Evolutionary conservation across 1,140 invertebrate genomes (phyloP).

Genomic region (Lepeophtheirus salmonis): DNA sequence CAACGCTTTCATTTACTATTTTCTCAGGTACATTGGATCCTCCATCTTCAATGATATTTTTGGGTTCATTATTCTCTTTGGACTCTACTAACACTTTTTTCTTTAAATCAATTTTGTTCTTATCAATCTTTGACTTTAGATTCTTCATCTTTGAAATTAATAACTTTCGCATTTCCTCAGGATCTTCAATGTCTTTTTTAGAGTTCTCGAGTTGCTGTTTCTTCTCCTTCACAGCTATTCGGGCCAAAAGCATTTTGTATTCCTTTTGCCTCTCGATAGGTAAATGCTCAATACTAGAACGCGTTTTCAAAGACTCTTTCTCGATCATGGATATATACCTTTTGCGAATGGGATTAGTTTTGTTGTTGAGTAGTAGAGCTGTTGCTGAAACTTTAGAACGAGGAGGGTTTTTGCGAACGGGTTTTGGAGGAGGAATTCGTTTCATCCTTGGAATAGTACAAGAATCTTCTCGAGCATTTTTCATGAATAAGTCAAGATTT

Average conservation of each 20-base stretch:
- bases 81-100: neutral
- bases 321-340: neutral
- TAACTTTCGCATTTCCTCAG: neutral
- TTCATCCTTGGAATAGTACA: neutral
- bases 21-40: neutral
- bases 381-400: neutral
- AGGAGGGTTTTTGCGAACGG: neutral
- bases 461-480: neutral
- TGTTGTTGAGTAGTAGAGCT: neutral
- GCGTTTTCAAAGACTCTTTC: neutral
- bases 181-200: neutral
- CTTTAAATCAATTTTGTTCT: neutral
- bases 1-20: neutral
- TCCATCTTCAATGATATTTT: neutral
- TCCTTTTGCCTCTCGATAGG: conserved; percentile 3
- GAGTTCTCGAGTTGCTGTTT: neutral
- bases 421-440: neutral
- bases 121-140: neutral
- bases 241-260: conserved; percentile 6
- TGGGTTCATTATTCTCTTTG: neutral
- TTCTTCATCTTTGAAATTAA: neutral
- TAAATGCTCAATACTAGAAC: neutral
- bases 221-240: neutral
- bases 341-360: neutral
- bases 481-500: neutral